Conservation (phyloP, 2,113 vertebrate genomes). For the Erinaceus europaeus region DNA sequence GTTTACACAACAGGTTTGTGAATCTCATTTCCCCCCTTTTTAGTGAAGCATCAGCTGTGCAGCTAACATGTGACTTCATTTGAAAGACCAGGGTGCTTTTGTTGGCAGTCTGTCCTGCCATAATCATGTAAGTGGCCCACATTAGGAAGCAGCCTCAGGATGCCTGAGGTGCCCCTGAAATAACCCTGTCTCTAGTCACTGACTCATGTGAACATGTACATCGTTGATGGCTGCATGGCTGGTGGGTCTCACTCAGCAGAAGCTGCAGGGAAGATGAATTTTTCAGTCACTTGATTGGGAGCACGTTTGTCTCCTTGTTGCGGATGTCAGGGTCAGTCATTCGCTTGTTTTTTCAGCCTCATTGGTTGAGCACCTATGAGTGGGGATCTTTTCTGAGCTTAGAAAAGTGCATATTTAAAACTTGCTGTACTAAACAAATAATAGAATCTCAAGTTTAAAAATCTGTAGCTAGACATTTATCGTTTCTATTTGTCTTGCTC, state of each 20-base stretch:
- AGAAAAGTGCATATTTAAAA: not conserved
- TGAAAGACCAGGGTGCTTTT: not conserved
- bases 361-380: not conserved
- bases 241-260: not conserved
- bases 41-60: not conserved
- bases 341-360: not conserved
- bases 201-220: not conserved
- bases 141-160: slow-evolving; percentile 28
- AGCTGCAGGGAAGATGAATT: not conserved
- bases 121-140: slow-evolving; percentile 16
- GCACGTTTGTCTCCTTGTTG: not conserved
- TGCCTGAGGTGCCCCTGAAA: not conserved
- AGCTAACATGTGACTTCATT: not conserved
- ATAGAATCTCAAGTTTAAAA: not conserved
- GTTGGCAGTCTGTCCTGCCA: not conserved
- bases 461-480: not conserved
- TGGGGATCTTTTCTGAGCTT: not conserved
- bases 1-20: not conserved
- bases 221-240: not conserved
- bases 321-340: not conserved
- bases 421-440: not conserved
- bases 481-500: not conserved
- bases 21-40: not conserved
- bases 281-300: not conserved
- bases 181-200: not conserved